Percentiles rank a stretch among this genome's conserved stretches.
These are phyloP conservation scores for Myopa testacea DNA, from an alignment of 2,888 invertebrate genomes.

Conservation along the genomic window DNA sequence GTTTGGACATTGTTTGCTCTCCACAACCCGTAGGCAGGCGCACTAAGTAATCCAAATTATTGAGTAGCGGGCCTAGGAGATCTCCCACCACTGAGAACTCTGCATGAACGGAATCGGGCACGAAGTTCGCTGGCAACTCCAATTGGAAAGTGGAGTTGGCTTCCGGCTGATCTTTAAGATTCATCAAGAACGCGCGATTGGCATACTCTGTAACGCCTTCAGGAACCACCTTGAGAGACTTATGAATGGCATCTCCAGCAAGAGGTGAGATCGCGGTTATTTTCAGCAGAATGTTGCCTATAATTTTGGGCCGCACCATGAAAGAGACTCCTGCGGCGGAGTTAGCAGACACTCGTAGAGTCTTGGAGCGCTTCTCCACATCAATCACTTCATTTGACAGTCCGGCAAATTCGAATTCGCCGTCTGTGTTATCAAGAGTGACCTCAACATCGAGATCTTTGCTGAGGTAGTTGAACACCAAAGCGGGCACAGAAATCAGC, in stretches of 20 bases:
- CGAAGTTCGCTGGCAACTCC: conserved; percentile 75
- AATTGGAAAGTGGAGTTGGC: conserved; percentile 76
- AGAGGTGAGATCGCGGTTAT: conserved; percentile 79
- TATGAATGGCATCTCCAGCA: conserved; percentile 83
- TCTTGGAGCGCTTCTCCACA: conserved; percentile 81
- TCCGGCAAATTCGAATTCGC: conserved; percentile 86
- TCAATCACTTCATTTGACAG: conserved; percentile 89
- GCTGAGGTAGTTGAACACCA: conserved; percentile 87
- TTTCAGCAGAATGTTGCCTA: conserved; percentile 80
- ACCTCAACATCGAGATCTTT: conserved; percentile 82
- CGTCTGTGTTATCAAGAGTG: conserved; percentile 82
- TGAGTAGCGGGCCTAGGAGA: conserved; percentile 72
- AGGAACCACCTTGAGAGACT: conserved; percentile 81
- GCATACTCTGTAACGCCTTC: conserved; percentile 82
- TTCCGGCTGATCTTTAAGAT: conserved; percentile 72
- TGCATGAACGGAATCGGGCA: conserved; percentile 72
- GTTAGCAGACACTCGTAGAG: conserved; percentile 76
- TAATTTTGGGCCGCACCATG: conserved; percentile 79
- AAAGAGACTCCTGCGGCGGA: conserved; percentile 83
- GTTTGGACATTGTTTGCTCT: conserved; percentile 78
- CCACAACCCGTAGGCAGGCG: conserved; percentile 78
- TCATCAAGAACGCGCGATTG: conserved; percentile 80
- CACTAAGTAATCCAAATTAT: conserved; percentile 75
- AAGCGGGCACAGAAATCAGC: conserved; percentile 85
- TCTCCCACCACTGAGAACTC: conserved; percentile 73